Conservation (phyloP, 2,888 invertebrate species). For the Lasius platythorax region DNA sequence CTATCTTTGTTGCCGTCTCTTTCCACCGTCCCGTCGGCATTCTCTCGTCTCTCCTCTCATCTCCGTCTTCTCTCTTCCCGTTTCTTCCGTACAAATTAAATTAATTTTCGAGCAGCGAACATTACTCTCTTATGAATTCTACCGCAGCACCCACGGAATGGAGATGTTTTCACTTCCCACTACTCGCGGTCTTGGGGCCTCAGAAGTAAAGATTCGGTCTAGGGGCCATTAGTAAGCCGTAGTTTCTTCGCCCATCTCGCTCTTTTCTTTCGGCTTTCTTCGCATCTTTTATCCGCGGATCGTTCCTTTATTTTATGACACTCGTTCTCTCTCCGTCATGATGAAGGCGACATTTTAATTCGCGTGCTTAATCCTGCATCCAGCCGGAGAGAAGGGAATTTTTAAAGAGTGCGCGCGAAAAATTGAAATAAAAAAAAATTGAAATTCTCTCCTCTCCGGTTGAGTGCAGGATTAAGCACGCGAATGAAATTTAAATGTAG, state of each 20-base stretch:
- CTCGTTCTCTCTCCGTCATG: constrained; percentile 17
- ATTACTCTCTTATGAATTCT: constrained; percentile 84
- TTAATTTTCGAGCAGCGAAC: constrained; percentile 82
- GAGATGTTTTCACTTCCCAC: constrained; percentile 80
- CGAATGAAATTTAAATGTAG: constrained; percentile 18
- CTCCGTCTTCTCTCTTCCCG: constrained; percentile 55
- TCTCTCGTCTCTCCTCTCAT: constrained; percentile 41
- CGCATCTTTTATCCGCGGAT: constrained; percentile 53
- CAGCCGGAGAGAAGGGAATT: not conserved
- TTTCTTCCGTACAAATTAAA: constrained; percentile 83
- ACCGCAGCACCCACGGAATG: constrained; percentile 75
- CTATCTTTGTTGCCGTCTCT: constrained; percentile 27
- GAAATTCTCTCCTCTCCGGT: not conserved
- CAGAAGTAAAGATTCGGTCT: constrained; percentile 62
- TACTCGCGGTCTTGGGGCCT: constrained; percentile 60
- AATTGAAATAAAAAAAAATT: not conserved
- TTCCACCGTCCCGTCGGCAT: constrained; percentile 25
- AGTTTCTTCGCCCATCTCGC: constrained; percentile 63
- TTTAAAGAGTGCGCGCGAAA: not conserved
- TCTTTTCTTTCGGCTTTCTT: constrained; percentile 64
- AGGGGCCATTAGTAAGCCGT: constrained; percentile 76
- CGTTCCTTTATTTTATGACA: constrained; percentile 46
- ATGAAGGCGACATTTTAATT: constrained; percentile 25
- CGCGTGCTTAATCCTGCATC: not conserved
- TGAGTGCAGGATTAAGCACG: not conserved